A percentile compares a stretch with the other conserved stretches of the same genome.
Conservation (phyloP, 2,797 vertebrate genomes). For the Streptopelia turtur region DNA sequence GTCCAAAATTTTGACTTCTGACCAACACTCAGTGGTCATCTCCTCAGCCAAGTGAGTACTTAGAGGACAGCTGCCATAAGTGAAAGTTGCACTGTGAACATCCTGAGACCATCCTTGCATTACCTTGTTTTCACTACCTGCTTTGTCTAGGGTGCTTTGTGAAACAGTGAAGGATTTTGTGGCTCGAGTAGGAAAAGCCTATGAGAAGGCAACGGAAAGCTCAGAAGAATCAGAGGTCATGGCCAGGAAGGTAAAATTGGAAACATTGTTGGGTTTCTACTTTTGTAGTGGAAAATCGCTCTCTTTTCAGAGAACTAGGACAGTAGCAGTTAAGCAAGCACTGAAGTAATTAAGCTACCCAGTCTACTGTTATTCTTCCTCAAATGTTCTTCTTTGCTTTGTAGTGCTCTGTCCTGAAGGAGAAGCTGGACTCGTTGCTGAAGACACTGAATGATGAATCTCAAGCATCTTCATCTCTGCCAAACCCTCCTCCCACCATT, state of each 20-base stretch:
- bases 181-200: constrained; percentile 93
- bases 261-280: not conserved
- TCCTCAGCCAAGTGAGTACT: constrained; percentile 92
- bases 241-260: constrained; percentile 89
- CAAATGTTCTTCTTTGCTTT: not conserved
- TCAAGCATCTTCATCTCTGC: constrained; percentile 84
- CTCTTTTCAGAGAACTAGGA: not conserved
- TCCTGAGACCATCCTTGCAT: not conserved
- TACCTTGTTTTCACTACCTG: not conserved
- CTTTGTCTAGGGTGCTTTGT: constrained; percentile 88
- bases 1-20: constrained; percentile 95
- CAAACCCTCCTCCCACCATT: constrained; percentile 89
- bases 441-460: constrained; percentile 94
- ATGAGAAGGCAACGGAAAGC: constrained; percentile 92
- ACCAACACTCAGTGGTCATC: constrained; percentile 97
- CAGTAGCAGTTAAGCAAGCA: not conserved
- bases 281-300: not conserved
- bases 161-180: constrained; percentile 99
- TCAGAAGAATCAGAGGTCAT: constrained; percentile 92
- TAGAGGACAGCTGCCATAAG: not conserved
- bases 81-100: not conserved
- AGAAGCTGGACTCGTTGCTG: constrained; percentile 93
- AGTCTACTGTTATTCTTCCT: not conserved
- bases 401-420: constrained; percentile 94
- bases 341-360: not conserved